phyloP scores from a whole-genome alignment of 1,140 invertebrate genomes.

The Coelopa frigida region DNA sequence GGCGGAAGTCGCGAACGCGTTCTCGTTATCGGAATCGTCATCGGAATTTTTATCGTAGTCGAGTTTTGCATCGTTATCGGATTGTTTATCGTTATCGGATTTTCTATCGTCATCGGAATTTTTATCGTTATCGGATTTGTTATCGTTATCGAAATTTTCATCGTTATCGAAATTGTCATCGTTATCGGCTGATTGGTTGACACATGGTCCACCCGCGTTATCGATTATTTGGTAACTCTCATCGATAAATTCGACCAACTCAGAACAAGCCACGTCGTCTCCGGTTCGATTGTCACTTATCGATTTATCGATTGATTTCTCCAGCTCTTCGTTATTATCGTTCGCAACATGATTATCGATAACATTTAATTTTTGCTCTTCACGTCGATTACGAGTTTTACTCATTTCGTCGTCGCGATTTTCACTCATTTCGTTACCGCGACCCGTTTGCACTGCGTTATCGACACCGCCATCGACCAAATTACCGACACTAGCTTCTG shows the following conservation, averaged over 20 bases:
- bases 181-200: neutral
- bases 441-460: no score
- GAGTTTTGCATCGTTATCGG: no score
- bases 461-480: no score
- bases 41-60: neutral
- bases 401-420: no score
- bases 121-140: constrained; percentile 16
- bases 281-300: no score
- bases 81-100: no score
- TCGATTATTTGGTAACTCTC: constrained; percentile 37
- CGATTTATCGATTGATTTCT: no score
- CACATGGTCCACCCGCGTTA: constrained; percentile 8
- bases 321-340: no score
- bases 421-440: neutral
- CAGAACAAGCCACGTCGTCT: constrained; percentile 26
- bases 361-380: no score
- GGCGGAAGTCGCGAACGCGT: neutral
- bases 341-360: neutral
- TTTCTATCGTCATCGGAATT: neutral
- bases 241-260: constrained; percentile 35
- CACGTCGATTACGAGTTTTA: no score
- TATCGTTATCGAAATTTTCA: constrained; percentile 21
- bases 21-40: neutral
- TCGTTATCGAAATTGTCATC: constrained; percentile 5
- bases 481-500: no score